These are phyloP conservation scores for Pseudotriccus pelzelni DNA, from an alignment of 2,797 vertebrate genomes.

Conservation along the genomic window DNA sequence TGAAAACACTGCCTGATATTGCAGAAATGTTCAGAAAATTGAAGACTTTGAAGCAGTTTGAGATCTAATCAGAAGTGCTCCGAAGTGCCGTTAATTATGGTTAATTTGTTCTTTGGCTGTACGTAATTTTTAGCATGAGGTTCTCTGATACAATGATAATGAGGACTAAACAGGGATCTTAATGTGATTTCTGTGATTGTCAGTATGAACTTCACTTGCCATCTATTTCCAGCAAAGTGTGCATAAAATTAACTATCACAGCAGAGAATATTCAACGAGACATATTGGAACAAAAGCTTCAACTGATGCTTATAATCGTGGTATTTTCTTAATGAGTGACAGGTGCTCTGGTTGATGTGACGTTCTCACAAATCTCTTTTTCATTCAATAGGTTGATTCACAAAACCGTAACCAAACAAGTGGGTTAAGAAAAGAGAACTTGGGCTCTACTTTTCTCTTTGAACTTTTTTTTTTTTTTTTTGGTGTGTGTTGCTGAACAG, in stretches of 20 bases:
- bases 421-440: neutral
- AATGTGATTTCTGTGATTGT: conserved; percentile 39
- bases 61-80: conserved; percentile 61
- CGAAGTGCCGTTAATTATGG: conserved; percentile 51
- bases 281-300: conserved; percentile 43
- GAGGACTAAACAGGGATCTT: conserved; percentile 47
- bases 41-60: conserved; percentile 51
- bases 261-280: conserved; percentile 30
- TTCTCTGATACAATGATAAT: conserved; percentile 56
- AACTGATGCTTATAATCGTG: neutral
- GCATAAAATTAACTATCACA: conserved; percentile 30
- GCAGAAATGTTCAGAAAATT: conserved; percentile 12
- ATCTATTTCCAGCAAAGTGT: conserved; percentile 32
- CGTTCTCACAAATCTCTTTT: neutral
- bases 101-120: conserved; percentile 58
- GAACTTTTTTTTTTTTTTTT: conserved; percentile 1
- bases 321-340: conserved; percentile 50
- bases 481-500: neutral
- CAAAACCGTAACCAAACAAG: conserved; percentile 30
- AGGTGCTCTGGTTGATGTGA: conserved; percentile 35
- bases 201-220: conserved; percentile 31
- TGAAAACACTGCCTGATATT: neutral
- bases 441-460: conserved; percentile 28
- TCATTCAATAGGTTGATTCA: conserved; percentile 43
- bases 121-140: conserved; percentile 34